phyloP scores from a whole-genome alignment of 2,113 vertebrate species.

The Plestiodon gilberti region DNA sequence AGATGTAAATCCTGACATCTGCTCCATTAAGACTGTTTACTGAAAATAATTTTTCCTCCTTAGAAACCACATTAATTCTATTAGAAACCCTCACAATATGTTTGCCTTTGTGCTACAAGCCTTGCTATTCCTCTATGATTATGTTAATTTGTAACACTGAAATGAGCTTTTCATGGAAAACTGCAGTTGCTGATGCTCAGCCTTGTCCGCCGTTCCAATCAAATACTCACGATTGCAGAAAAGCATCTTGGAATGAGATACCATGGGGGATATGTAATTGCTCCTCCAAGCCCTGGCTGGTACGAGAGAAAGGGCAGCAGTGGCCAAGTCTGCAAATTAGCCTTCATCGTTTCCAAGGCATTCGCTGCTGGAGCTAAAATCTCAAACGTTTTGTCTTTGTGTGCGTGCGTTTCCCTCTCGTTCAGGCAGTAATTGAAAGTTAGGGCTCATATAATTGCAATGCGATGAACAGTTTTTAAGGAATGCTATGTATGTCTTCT shows the following conservation, averaged over 20 bases:
- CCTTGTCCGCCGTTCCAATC: conserved; percentile 26
- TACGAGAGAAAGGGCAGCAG: conserved; percentile 6
- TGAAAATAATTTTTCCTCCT: conserved; percentile 51
- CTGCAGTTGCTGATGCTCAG: background rate
- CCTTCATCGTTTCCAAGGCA: background rate
- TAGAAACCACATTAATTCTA: background rate
- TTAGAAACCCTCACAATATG: conserved; percentile 24
- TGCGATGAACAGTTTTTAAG: background rate
- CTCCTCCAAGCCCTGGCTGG: conserved; percentile 25
- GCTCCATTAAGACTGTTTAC: conserved; percentile 50
- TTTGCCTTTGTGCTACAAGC: conserved; percentile 28
- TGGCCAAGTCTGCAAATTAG: conserved; percentile 35
- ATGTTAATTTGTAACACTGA: conserved; percentile 37
- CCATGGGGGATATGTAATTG: conserved; percentile 5
- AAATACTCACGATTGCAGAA: conserved; percentile 16
- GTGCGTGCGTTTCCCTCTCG: background rate
- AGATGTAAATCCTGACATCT: conserved; percentile 40
- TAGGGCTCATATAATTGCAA: background rate
- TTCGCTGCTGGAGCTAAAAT: background rate
- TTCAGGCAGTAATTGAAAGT: background rate
- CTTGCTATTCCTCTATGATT: conserved; percentile 10
- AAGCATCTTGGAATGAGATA: background rate
- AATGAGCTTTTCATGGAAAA: conserved; percentile 15
- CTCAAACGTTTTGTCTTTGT: background rate
- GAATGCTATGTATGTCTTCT: background rate